Base-by-base conservation (phyloP, 2,888 invertebrate genomes). In the Lottia gigantea region DNA sequence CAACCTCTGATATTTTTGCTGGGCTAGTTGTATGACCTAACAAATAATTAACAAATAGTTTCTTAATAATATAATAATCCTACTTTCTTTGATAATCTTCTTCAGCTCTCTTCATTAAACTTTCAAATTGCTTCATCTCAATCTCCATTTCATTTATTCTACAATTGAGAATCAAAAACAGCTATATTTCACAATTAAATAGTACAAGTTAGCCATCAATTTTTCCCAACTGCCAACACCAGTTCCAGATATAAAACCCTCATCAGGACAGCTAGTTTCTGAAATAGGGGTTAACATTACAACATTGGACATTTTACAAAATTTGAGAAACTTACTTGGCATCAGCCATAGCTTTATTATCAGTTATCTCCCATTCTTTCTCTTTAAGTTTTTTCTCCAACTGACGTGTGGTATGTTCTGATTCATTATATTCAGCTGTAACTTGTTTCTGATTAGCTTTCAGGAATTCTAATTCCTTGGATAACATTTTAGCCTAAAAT, bases 321-420 rank as follows among this genome's bases (percentile, higher is more conserved):
- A 31, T 31, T 31, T 31, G 6, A 31, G 6, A 40, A 12, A 45
- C 74, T 69, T 76, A 87, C 87, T 73, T 79, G 11, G 87, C 83
- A 76, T 86, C 83, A 74, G 85, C 85, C 76, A 87, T 81, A 15
- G 85, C 85, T 23, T 76, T 79, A 11, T 77, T 61, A 73, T 88
- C 86, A 49, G 84, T 78, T 40, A 87, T 64, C 70, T 87, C 82
- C 88, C 88, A 88, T 62, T 87, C 85, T 46, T 80, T 84, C 66
- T 85, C 81, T 67, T 86, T 86, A n/a, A 88, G 62, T 62, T 77
- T 74, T 69, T 86, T 87, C 77, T 88, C 85, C 62, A 86, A 74
- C 12, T 79, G 74, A 45, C 81, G 69, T 62, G 83, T 83, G 11
- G 75, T 76, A 25, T 63, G 71, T 64, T 83, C 85, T 0, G 80